Evolutionary conservation across 2,113 vertebrate species (phyloP), one percentile per base, ranked within the genome.

Genomic region (Phalacrocorax aristotelis): DNA sequence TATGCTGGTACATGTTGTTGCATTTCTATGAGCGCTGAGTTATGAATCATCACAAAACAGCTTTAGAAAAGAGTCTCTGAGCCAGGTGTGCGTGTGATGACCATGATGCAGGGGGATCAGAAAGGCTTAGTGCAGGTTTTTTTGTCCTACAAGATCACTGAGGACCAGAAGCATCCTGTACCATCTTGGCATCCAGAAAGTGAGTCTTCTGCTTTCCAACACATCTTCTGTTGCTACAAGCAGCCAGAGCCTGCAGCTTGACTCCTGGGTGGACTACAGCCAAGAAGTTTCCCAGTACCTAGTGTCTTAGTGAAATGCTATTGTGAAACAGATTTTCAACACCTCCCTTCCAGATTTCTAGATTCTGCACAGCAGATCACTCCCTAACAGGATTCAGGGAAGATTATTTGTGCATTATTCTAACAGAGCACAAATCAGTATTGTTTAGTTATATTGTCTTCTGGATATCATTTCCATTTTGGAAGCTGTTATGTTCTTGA

Each of bases 201-300:
- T 76, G 80, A 79, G 69, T 95, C 42, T 71, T 52, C 49, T 75
- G 48, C 55, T 77, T 95, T 81, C 61, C 66, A 75, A 29, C 76
- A 65, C 32, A 48, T 93, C 46, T 70, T 74, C 81, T 80, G 86
- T 97, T 97, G 94, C 96, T 93, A 82, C 40, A 95, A 97, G 94
- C 96, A 96, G 58, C 95, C 74, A 57, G 61, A 95, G 83, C 74
- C 57, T 95, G 92, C 83, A 95, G 91, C 77, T 96, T 94, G 78
- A 95, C 89, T 95, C 80, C 82, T 69, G 83, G 74, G 83, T 95
- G 95, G 93, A 87, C 77, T 79, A 57, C 86, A 95, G 90, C 93
- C 93, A 95, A 48, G 69, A 95, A 85, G 83, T 92, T 96, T 77
- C 77, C 76, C 42, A 49, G 72, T 88, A 40, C 78, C 95, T 78